Base-by-base conservation (phyloP, 2,113 vertebrate genomes). In the Bagarius yarrelli region DNA sequence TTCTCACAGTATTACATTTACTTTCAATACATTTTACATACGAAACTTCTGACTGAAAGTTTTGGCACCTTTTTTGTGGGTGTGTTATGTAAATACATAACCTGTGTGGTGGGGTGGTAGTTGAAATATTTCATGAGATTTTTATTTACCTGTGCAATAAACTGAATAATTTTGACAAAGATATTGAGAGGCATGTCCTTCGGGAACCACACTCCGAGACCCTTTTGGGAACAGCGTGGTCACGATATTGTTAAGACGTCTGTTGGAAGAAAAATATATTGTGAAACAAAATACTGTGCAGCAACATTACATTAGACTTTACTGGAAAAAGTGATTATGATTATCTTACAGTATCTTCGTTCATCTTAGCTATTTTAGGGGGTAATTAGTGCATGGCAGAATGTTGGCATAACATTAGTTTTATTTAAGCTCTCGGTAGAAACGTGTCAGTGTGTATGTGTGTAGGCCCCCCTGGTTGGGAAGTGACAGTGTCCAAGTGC, bases 91-190 rank as follows among this genome's bases (percentile, higher is more conserved):
- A 0, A 18, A 15, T 23, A 21, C 19, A 8, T 36, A 32, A 47
- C 44, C 44, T 64, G 18, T 73, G 32, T 30, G 2, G 36, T 23
- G 14, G 12, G 2, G n/a, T 66, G 74, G 34, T 4, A 12, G n/a
- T 40, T 44, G 40, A 16, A 66, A 19, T 16, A 18, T 5, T 30
- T 27, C 5, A 19, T 5, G 6, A 11, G 25, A 1, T 1, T 14
- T 57, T 13, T 73, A 13, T 84, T 61, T 90, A 95, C 98, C 97
- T 99, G 98, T 81, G 98, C 97, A 87, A 99, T 99, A 89, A 99
- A 99, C 91, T 99, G 97, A 90, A 99, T 98, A 83, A 99, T 99
- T 88, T 99, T 99, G 89, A 99, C 96, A 78, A 99, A 99, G 87
- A 99, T 99, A 85, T 99, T 99, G 23, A 98, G 94, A 61, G 98